Evolutionary conservation across 2,797 vertebrate species (phyloP).

Genomic region (Melanotaenia maccullochi): DNA sequence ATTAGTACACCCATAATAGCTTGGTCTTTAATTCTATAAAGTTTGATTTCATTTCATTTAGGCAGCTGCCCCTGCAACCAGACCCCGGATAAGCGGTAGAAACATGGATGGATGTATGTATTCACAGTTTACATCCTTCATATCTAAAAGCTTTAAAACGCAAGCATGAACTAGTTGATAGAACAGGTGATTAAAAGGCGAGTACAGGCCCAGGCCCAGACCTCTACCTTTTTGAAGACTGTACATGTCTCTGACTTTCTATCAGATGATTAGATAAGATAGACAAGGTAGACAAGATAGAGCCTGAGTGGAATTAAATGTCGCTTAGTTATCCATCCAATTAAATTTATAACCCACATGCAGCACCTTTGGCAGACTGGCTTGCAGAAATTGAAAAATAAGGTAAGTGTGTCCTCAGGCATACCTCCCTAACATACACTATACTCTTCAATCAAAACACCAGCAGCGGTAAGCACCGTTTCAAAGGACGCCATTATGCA

Average conservation of each 20-base stretch:
- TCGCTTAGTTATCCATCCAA: constrained; percentile 57
- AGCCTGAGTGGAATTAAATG: constrained; percentile 24
- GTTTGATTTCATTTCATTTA: no score
- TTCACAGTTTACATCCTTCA: no score
- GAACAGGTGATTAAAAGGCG: not conserved
- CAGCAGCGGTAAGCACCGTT: constrained; percentile 62
- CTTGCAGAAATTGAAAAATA: constrained; percentile 66
- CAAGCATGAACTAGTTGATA: not conserved
- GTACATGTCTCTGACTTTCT: not conserved
- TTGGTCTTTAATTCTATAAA: not conserved
- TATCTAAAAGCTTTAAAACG: not conserved
- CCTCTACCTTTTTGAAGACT: not conserved
- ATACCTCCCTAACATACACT: constrained; percentile 25
- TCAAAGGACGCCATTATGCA: constrained; percentile 68
- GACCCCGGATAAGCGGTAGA: no score
- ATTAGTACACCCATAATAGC: not conserved
- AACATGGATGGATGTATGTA: no score
- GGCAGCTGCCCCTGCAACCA: no score
- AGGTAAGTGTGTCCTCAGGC: constrained; percentile 53
- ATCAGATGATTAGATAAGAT: not conserved
- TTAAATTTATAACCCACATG: constrained; percentile 67
- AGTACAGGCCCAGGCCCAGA: not conserved
- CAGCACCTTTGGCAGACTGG: constrained; percentile 59
- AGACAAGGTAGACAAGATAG: not conserved
- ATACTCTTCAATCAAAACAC: constrained; percentile 62